Percentiles rank a stretch among this genome's conserved stretches.
Evolutionary conservation across 2,113 vertebrate genomes (phyloP).

Genomic region (Carettochelys insculpta): DNA sequence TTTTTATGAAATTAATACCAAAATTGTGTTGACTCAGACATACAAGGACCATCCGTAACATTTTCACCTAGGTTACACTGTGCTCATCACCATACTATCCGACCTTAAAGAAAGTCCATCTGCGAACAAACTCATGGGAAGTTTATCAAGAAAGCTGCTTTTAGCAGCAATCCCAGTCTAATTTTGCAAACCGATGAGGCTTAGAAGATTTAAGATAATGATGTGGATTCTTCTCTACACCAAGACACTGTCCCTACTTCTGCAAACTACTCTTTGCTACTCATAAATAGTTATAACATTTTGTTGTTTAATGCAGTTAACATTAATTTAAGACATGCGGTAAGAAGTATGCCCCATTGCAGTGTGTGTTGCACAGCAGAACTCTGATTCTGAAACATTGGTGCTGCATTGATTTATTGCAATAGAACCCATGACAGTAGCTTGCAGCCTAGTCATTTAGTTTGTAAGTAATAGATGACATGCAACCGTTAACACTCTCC

Average conservation of each 20-base stretch:
- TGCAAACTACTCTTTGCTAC: accelerated
- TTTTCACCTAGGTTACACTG: not conserved
- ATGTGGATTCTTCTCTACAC: not conserved
- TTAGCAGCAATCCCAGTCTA: not conserved
- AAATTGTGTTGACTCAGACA: constrained; percentile 1
- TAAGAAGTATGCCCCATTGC: not conserved
- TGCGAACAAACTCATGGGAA: not conserved
- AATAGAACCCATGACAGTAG: not conserved
- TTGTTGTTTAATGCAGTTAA: not conserved
- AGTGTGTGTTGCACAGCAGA: not conserved
- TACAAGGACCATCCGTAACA: not conserved
- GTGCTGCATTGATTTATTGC: not conserved
- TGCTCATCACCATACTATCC: not conserved
- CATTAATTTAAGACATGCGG: not conserved
- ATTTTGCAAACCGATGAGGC: not conserved
- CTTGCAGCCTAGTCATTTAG: not conserved
- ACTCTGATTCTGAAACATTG: not conserved
- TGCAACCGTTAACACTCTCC: not conserved
- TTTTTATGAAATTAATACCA: constrained; percentile 5
- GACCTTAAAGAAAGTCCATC: not conserved
- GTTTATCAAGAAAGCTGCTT: not conserved
- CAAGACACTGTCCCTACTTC: accelerated
- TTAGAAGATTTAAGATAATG: not conserved
- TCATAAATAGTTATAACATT: not conserved
- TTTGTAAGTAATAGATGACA: not conserved